Percentiles rank a stretch among this genome's conserved stretches.
These are phyloP conservation scores for Calonectris borealis DNA, from an alignment of 2,113 vertebrate genomes.

Conservation along the genomic window DNA sequence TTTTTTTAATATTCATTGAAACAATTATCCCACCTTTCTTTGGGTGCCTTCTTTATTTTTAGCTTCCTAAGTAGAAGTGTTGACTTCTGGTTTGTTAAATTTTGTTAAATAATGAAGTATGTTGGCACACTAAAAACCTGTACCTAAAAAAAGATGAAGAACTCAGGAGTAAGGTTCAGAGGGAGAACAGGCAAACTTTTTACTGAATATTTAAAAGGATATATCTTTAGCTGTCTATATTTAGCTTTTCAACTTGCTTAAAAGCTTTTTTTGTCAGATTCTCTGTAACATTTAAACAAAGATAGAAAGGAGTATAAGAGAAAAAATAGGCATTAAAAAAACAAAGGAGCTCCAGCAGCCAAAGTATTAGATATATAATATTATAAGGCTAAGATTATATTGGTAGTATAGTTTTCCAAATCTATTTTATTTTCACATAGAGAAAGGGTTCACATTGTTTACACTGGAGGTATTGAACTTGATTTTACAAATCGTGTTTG, in stretches of 20 bases:
- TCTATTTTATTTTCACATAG: not conserved
- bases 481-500: not conserved
- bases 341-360: not conserved
- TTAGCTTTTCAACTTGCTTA: slow-evolving; percentile 22
- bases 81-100: slow-evolving; percentile 43
- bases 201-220: slow-evolving; percentile 61
- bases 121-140: slow-evolving; percentile 24
- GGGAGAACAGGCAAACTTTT: slow-evolving; percentile 28
- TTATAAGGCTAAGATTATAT: not conserved
- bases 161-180: slow-evolving; percentile 48
- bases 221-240: slow-evolving; percentile 57
- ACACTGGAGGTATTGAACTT: not conserved
- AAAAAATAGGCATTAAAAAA: not conserved
- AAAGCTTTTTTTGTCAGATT: slow-evolving; percentile 3
- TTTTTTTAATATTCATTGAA: not conserved
- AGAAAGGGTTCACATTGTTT: not conserved
- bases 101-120: slow-evolving; percentile 59
- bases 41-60: not conserved
- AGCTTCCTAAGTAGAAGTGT: slow-evolving; percentile 6
- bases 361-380: not conserved
- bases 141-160: slow-evolving; percentile 59
- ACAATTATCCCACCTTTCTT: not conserved
- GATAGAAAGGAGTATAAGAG: not conserved
- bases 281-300: not conserved
- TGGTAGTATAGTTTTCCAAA: not conserved